These are phyloP conservation scores for Stramonita haemastoma DNA, from an alignment of 2,888 invertebrate species.

Conservation along the genomic window DNA sequence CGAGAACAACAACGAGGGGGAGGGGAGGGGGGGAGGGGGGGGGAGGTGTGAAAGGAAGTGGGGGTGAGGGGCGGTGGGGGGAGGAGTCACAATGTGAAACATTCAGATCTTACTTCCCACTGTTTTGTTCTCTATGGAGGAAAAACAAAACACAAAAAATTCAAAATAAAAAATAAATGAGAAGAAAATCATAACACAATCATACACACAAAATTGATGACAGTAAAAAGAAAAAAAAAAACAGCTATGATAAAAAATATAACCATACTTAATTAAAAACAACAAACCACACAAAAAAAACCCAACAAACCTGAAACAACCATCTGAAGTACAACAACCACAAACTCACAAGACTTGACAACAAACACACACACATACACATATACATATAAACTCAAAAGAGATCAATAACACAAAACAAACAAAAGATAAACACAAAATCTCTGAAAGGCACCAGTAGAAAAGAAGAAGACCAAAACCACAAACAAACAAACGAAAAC, in stretches of 20 bases:
- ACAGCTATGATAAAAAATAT: not conserved
- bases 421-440: not conserved
- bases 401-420: not conserved
- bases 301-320: not conserved
- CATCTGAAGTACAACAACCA: not conserved
- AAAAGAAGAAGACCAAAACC: not conserved
- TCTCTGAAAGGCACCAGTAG: too few species aligned
- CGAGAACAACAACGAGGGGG: not conserved
- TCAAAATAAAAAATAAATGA: not conserved
- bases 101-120: slow-evolving; percentile 14
- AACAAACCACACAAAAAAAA: not conserved
- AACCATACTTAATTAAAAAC: not conserved
- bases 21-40: not conserved
- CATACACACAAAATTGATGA: not conserved
- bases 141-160: not conserved
- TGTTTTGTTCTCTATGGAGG: slow-evolving; percentile 12
- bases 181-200: not conserved
- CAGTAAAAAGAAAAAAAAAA: not conserved
- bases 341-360: not conserved
- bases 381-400: not conserved
- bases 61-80: not conserved
- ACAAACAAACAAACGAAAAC: not conserved
- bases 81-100: not conserved
- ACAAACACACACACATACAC: not conserved
- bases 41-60: not conserved